A percentile compares a stretch with the other conserved stretches of the same genome.
These are phyloP conservation scores for Habrosyne pyritoides DNA, from an alignment of 2,888 invertebrate species.

Conservation along the genomic window DNA sequence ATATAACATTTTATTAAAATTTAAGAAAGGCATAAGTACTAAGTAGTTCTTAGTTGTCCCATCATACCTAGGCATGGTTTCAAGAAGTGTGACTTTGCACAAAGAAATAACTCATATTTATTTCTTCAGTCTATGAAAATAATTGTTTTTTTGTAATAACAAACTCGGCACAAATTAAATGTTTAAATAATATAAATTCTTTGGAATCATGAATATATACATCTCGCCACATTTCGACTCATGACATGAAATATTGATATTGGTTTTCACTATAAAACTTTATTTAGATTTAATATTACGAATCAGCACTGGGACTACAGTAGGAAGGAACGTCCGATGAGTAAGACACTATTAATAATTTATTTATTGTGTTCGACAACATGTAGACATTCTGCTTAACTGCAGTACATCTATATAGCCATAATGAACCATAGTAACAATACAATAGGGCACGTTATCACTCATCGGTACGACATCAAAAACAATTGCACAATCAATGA, in stretches of 20 bases:
- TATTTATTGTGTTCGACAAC: background rate
- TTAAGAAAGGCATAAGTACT: slow-evolving; percentile 41
- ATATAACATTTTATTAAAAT: slow-evolving; percentile 46
- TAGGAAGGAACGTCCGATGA: slow-evolving; percentile 3
- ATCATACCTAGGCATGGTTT: background rate
- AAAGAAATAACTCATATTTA: background rate
- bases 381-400: slow-evolving; percentile 18
- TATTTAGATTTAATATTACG: slow-evolving; percentile 25
- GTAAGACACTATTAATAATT: background rate
- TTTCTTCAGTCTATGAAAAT: background rate
- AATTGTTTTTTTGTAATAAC: background rate
- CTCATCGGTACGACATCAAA: slow-evolving; percentile 7
- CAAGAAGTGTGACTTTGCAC: too few relatives aligned
- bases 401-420: slow-evolving; percentile 8
- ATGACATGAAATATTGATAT: background rate
- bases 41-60: slow-evolving; percentile 14
- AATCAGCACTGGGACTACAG: slow-evolving; percentile 29
- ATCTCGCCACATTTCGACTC: background rate
- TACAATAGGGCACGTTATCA: slow-evolving; percentile 9
- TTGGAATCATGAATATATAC: slow-evolving; percentile 30
- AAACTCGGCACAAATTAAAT: background rate
- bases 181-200: slow-evolving; percentile 24
- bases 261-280: slow-evolving; percentile 4
- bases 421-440: slow-evolving; percentile 7
- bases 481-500: slow-evolving; percentile 26